Conservation (phyloP, 2,113 vertebrate genomes). For the Cromileptes altivelis region DNA sequence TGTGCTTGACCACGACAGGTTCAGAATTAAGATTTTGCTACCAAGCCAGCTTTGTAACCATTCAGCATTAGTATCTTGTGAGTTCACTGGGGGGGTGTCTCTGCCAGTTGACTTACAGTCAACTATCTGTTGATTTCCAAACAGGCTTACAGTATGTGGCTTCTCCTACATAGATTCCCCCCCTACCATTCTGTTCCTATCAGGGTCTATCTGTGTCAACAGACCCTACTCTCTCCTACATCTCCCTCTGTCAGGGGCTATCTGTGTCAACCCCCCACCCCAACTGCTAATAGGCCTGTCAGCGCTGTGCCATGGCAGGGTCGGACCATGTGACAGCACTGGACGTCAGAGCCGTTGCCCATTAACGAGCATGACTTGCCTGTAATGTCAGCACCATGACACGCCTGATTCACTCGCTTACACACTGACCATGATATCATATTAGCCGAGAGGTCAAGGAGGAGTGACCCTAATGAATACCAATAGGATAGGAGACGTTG, state of each 20-base stretch:
- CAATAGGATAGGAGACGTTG: slow-evolving; percentile 2
- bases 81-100: not conserved
- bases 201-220: slow-evolving; percentile 52
- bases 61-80: not conserved
- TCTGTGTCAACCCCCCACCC: slow-evolving; percentile 64
- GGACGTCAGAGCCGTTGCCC: slow-evolving; percentile 63
- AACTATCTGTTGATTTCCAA: not conserved
- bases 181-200: slow-evolving; percentile 45
- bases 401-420: slow-evolving; percentile 72
- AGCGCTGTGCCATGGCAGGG: slow-evolving; percentile 59
- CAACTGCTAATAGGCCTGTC: slow-evolving; percentile 77
- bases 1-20: not conserved
- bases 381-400: slow-evolving; percentile 69
- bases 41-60: not conserved
- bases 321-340: slow-evolving; percentile 61
- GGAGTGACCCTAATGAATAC: slow-evolving; percentile 52
- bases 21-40: not conserved
- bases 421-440: slow-evolving; percentile 68
- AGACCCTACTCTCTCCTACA: slow-evolving; percentile 41
- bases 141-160: slow-evolving; percentile 10
- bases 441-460: slow-evolving; percentile 66
- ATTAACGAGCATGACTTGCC: slow-evolving; percentile 67
- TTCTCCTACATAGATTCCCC: not conserved
- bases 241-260: slow-evolving; percentile 68
- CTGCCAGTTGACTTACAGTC: not conserved